These are phyloP conservation scores for Onychostruthus taczanowskii DNA, from an alignment of 2,113 vertebrate species.

Conservation along the genomic window DNA sequence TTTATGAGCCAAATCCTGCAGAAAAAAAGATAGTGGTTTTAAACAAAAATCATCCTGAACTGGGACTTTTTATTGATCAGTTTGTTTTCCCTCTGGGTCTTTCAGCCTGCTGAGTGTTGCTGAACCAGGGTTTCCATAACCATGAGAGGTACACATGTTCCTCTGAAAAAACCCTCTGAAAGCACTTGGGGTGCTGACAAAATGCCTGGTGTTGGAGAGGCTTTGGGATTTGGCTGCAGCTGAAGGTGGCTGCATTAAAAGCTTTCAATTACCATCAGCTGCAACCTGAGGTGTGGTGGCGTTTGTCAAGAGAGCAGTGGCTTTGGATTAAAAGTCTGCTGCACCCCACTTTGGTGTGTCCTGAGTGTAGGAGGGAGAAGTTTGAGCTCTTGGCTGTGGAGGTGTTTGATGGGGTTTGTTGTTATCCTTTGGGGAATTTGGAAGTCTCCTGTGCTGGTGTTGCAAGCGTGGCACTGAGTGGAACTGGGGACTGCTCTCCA, in stretches of 20 bases:
- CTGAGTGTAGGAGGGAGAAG: not conserved
- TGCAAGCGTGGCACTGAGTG: not conserved
- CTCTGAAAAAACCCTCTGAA: not conserved
- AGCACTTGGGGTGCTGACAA: not conserved
- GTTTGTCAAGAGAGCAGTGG: not conserved
- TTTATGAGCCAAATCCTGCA: not conserved
- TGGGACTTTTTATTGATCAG: not conserved
- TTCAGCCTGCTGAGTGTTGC: not conserved
- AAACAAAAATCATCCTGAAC: not conserved
- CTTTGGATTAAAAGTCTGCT: not conserved
- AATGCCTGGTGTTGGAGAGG: not conserved
- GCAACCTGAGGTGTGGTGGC: not conserved
- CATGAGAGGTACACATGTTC: not conserved
- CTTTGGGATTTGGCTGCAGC: not conserved
- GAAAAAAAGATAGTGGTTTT: not conserved
- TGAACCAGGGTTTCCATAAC: not conserved
- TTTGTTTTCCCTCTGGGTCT: not conserved
- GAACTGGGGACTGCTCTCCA: not conserved
- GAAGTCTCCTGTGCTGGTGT: not conserved
- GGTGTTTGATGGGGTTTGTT: not conserved
- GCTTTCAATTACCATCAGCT: not conserved
- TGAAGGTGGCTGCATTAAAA: not conserved
- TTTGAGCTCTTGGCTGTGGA: not conserved
- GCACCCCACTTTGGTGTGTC: fast-evolving
- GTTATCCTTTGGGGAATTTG: not conserved